Evolutionary conservation across 2,113 vertebrate species (phyloP).

Genomic region (Sturnira hondurensis): DNA sequence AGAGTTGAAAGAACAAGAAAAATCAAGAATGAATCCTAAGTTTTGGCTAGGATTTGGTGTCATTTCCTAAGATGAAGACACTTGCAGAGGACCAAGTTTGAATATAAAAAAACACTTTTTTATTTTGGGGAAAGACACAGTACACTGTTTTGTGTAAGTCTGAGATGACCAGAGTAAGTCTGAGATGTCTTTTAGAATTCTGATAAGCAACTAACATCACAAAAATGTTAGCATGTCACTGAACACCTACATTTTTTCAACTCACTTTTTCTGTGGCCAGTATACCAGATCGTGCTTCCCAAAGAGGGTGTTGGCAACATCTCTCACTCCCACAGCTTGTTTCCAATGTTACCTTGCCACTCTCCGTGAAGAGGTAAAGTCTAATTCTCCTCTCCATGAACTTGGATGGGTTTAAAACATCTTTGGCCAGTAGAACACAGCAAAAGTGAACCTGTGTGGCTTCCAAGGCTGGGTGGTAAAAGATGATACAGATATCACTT

Average conservation of each 20-base stretch:
- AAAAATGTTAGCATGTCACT: not conserved
- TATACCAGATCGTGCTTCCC: not conserved
- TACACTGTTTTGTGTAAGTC: not conserved
- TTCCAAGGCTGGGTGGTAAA: not conserved
- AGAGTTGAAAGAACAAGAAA: not conserved
- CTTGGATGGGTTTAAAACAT: not conserved
- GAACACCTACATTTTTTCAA: not conserved
- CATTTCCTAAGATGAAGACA: not conserved
- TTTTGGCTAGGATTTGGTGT: not conserved
- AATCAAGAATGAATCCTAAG: not conserved
- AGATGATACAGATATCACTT: not conserved
- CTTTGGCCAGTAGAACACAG: not conserved
- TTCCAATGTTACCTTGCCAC: not conserved
- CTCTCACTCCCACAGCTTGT: not conserved
- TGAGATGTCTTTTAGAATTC: not conserved
- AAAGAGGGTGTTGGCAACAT: not conserved
- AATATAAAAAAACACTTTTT: slow-evolving; percentile 4
- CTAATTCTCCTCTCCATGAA: not conserved
- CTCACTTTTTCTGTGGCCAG: not conserved
- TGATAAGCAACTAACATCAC: not conserved
- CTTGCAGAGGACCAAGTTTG: not conserved
- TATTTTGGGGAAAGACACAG: not conserved
- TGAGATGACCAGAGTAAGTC: not conserved
- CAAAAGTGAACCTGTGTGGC: not conserved
- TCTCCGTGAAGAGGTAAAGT: not conserved